These are phyloP conservation scores for Hylaeus anthracinus DNA, from an alignment of 1,140 invertebrate species.

Conservation along the genomic window DNA sequence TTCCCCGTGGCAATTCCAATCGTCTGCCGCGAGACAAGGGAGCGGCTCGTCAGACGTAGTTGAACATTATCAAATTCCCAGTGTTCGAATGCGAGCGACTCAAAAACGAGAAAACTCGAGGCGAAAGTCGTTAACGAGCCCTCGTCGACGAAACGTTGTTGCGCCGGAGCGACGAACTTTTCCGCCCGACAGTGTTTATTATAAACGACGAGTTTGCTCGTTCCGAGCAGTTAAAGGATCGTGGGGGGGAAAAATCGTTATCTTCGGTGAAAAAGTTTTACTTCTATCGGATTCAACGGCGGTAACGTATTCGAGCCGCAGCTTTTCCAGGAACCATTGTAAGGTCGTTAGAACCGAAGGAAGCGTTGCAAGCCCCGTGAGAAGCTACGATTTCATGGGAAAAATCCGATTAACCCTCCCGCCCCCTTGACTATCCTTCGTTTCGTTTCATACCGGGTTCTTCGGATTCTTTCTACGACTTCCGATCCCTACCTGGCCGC, in stretches of 20 bases:
- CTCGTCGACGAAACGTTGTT: conserved; percentile 33
- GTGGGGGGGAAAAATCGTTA: conserved; percentile 23
- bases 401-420: conserved; percentile 60
- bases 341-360: conserved; percentile 54
- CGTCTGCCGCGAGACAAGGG: not conserved
- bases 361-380: conserved; percentile 32
- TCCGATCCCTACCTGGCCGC: conserved; percentile 4
- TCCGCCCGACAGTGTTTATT: conserved; percentile 39
- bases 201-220: conserved; percentile 44
- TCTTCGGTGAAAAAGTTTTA: conserved; percentile 34
- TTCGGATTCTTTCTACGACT: not conserved
- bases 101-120: conserved; percentile 39
- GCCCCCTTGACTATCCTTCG: not conserved
- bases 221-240: conserved; percentile 8
- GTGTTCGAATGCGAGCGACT: not conserved
- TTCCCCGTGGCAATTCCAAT: not conserved
- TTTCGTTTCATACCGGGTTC: conserved; percentile 2
- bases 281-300: conserved; percentile 26
- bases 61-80: conserved; percentile 12
- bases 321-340: conserved; percentile 41
- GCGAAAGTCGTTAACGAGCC: conserved; percentile 41
- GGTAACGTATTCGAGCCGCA: conserved; percentile 10
- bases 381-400: conserved; percentile 60
- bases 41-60: not conserved
- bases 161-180: conserved; percentile 12